Evolutionary conservation across 2,888 invertebrate species (phyloP), one percentile per base, ranked within the genome.

Genomic region (Mylabris sibirica): DNA sequence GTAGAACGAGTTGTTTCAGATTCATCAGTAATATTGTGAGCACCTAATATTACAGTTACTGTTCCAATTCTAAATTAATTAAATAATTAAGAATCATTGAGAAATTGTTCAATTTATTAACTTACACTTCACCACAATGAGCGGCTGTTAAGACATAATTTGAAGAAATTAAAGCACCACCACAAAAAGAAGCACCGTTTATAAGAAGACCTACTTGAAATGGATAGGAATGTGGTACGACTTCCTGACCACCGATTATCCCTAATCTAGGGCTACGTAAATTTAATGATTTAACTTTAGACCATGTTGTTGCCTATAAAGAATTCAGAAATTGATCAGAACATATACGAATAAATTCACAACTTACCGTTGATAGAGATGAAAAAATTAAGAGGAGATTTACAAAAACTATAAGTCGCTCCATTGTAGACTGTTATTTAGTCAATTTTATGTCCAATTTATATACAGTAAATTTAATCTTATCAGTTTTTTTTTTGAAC

Each of bases 141-240:
- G 74, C 79, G 11, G 78, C 79, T 34, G 79, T 79, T 14, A 79
- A 49, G 14, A 79, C 76, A 65, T 78, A 79, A 65, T 78, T 79
- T 41, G 14, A 12, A 0, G 79, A 78, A 57, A 79, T 75, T 3
- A 79, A 64, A 34, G 76, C 66, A 60, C 78, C 78, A 65, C 76
- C 77, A 66, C 79, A 79, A 63, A 78, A 78, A 24, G 71, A 63
- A 20, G 64, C 69, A 11, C 73, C 69, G 59, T 78, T 77, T 8
- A 79, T 75, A 8, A 69, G 59, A 4, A 79, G 62, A 44, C 74
- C 78, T 12, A 73, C 78, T 68, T 74, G 74, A 63, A 72, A 78
- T 1, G 79, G 78, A 65, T 69, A 75, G 0, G 73, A 74, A 67
- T 78, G 76, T 8, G 78, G 78, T 38, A 60, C 66, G 12, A 72